Conservation (phyloP, 2,797 vertebrate genomes). For the Leptatherina wallacei region DNA sequence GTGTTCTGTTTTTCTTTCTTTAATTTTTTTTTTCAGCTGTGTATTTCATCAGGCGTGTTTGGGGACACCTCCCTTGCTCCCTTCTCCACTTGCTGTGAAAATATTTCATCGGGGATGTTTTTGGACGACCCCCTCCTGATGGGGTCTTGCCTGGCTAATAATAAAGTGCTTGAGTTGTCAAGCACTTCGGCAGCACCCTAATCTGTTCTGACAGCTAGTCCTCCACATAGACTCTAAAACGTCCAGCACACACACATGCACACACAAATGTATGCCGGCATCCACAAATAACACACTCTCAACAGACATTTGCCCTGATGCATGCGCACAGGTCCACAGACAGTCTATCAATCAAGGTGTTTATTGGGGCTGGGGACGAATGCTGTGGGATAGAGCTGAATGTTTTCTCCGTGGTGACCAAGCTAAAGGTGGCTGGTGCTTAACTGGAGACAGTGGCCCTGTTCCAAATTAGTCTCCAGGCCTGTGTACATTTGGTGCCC, state of each 20-base stretch:
- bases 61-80: conserved; percentile 67
- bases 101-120: conserved; percentile 79
- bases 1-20: conserved; percentile 23
- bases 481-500: conserved; percentile 35
- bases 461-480: conserved; percentile 60
- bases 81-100: conserved; percentile 80
- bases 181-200: conserved; percentile 83
- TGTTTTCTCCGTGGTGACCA: conserved; percentile 61
- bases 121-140: conserved; percentile 71
- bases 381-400: conserved; percentile 40
- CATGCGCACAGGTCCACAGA: conserved; percentile 43
- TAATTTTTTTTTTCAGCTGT: conserved; percentile 21
- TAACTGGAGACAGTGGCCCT: conserved; percentile 62
- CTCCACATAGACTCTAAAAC: conserved; percentile 45
- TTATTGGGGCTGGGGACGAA: conserved; percentile 56
- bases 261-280: conserved; percentile 30
- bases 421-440: conserved; percentile 65
- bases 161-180: conserved; percentile 85
- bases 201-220: conserved; percentile 85
- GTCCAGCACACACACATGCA: conserved; percentile 26
- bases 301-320: conserved; percentile 44
- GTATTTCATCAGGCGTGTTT: conserved; percentile 65
- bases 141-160: conserved; percentile 80
- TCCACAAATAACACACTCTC: conserved; percentile 44
- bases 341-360: conserved; percentile 75